Conservation (phyloP, 2,797 vertebrate species). For the Callimico goeldii region DNA sequence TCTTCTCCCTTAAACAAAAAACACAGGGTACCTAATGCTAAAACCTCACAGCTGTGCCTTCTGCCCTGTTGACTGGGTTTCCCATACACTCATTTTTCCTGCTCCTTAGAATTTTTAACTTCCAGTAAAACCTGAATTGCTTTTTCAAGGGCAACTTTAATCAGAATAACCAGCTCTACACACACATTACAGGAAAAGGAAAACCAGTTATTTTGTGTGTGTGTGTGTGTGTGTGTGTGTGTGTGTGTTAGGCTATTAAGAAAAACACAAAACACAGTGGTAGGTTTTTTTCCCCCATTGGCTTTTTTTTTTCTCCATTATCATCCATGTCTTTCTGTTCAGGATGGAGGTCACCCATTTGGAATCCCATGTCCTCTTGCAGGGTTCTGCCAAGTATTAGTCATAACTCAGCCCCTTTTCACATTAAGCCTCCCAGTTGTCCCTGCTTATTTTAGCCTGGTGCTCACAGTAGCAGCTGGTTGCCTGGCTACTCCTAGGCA, state of each 20-base stretch:
- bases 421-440: background rate
- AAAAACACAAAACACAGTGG: background rate
- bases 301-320: background rate
- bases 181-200: background rate
- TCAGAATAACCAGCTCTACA: background rate
- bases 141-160: background rate
- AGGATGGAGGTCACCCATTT: background rate
- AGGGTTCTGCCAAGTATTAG: background rate
- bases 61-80: background rate
- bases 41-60: background rate
- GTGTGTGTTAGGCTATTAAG: background rate
- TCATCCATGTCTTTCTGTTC: background rate
- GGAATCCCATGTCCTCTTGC: background rate
- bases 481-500: background rate
- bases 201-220: background rate
- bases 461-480: background rate
- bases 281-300: background rate
- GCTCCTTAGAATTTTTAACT: background rate
- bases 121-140: background rate
- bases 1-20: background rate
- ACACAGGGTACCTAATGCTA: background rate
- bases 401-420: background rate
- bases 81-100: background rate
- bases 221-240: too few species aligned
- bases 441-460: background rate